Conservation (phyloP, 2,888 invertebrate species). For the Eilema caniola region DNA sequence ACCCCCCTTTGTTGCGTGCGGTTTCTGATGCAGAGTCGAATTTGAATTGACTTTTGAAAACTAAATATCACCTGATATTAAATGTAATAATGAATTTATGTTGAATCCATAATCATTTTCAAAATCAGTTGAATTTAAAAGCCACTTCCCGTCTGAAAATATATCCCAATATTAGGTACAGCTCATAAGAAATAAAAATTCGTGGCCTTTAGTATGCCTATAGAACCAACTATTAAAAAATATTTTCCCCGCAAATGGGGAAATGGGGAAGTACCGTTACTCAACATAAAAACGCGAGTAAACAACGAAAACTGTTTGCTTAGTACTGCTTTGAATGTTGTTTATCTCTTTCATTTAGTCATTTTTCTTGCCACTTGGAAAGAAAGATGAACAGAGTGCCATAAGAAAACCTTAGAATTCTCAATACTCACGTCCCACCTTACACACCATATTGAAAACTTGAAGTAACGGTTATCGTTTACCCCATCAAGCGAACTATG, state of each 20-base stretch:
- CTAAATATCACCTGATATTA: not conserved
- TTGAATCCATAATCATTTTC: not conserved
- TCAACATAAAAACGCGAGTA: not conserved
- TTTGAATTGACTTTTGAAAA: not conserved
- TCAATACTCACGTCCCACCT: not conserved
- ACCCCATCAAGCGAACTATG: not conserved
- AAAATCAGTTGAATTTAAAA: not conserved
- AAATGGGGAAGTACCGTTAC: not conserved
- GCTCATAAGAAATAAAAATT: not conserved
- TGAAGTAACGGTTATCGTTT: not conserved
- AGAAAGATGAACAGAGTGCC: not conserved
- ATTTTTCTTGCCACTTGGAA: not conserved
- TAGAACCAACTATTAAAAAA: not conserved
- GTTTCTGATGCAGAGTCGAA: too few relatives aligned
- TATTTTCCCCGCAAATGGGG: not conserved
- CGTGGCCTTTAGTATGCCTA: not conserved
- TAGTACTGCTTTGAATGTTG: not conserved
- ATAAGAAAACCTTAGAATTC: not conserved
- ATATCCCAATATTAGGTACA: too few relatives aligned
- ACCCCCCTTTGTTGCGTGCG: too few relatives aligned
- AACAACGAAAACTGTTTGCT: not conserved
- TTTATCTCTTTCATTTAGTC: too few relatives aligned
- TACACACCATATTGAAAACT: not conserved
- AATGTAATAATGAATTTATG: not conserved
- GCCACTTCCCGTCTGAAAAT: too few relatives aligned